A percentile compares a stretch with the other conserved stretches of the same genome.
These are phyloP conservation scores for Chouioia cunea DNA, from an alignment of 2,888 invertebrate genomes.

Conservation along the genomic window DNA sequence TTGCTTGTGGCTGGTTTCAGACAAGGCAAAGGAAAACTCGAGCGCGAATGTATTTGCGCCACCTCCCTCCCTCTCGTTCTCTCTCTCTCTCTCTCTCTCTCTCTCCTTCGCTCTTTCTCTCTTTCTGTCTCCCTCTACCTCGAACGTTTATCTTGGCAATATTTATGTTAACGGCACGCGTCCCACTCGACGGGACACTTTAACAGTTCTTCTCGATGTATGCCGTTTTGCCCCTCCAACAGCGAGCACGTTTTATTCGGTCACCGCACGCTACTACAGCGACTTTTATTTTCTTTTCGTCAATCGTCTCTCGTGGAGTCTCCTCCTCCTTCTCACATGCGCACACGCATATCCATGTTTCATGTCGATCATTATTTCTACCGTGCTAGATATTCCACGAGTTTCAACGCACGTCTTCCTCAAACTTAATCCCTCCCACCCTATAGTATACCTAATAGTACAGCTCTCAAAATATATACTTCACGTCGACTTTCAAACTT, in stretches of 20 bases:
- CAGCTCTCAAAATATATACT: no score
- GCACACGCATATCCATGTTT: no score
- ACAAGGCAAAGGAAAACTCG: no score
- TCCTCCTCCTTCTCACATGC: no score
- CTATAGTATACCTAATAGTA: no score
- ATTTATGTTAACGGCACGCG: slow-evolving; percentile 56
- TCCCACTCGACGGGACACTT: background rate
- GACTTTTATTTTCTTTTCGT: background rate
- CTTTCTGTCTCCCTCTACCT: background rate
- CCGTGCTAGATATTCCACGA: no score
- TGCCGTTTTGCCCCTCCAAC: background rate
- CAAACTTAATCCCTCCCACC: no score
- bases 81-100: slow-evolving; percentile 11
- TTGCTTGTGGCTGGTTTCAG: no score
- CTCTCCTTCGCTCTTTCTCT: background rate
- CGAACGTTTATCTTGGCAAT: slow-evolving; percentile 55
- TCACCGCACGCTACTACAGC: slow-evolving; percentile 16
- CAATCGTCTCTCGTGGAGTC: background rate
- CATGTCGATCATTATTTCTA: no score
- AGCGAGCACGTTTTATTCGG: slow-evolving; percentile 23
- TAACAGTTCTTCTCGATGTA: slow-evolving; percentile 9
- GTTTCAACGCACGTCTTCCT: no score
- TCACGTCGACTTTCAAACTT: no score
- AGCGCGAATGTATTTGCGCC: no score
- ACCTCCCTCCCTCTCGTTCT: slow-evolving; percentile 34